phyloP scores from a whole-genome alignment of 2,888 invertebrate genomes.

The Acanthosepion esculentum region DNA sequence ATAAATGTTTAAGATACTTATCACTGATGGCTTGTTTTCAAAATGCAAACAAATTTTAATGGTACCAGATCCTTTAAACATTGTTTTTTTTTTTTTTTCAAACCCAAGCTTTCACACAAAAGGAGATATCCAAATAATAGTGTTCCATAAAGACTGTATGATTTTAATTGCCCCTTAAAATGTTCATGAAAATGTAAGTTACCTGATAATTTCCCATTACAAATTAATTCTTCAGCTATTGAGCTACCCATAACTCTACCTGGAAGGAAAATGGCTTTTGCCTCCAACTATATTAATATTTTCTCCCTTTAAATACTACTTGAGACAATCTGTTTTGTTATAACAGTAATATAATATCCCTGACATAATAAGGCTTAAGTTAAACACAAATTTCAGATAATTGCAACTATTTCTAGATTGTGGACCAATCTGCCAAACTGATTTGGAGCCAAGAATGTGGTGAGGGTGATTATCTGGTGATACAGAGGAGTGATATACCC shows the following conservation, averaged over 20 bases:
- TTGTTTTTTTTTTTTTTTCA: neutral
- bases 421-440: neutral
- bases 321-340: constrained; percentile 7
- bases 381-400: neutral
- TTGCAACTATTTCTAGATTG: neutral
- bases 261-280: neutral
- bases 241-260: neutral
- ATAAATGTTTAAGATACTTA: neutral
- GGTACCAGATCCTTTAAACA: neutral
- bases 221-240: neutral
- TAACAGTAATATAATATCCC: neutral
- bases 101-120: neutral
- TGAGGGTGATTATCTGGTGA: too few relatives aligned
- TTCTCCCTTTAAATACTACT: neutral
- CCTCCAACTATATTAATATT: neutral
- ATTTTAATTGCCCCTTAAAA: neutral
- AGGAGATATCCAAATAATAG: neutral
- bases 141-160: neutral
- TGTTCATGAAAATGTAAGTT: neutral
- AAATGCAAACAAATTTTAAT: neutral
- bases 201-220: neutral
- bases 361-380: neutral
- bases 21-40: neutral
- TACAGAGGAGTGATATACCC: too few relatives aligned
- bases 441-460: too few relatives aligned